These are phyloP conservation scores for Ichneumoninae sp. DNA, from an alignment of 2,888 invertebrate species.

Conservation along the genomic window DNA sequence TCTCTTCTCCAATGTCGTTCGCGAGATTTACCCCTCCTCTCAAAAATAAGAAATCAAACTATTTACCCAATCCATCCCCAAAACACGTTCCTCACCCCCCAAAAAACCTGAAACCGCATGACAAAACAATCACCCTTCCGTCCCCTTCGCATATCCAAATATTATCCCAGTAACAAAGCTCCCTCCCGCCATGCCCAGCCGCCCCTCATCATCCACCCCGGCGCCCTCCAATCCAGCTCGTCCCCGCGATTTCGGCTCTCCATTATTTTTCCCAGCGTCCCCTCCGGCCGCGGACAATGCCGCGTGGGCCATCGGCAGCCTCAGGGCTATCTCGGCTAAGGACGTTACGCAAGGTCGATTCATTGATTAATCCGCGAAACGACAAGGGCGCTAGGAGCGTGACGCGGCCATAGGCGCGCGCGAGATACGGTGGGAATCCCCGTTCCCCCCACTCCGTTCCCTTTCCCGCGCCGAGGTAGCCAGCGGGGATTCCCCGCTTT, in stretches of 20 bases:
- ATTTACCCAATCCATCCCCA: too few species aligned
- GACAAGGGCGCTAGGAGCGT: constrained; percentile 54
- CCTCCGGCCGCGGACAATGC: not conserved
- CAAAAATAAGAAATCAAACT: too few species aligned
- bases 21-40: too few species aligned
- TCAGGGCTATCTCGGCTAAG: constrained; percentile 60
- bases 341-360: constrained; percentile 69
- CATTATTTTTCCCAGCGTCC: constrained; percentile 7
- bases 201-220: not conserved
- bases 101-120: too few species aligned
- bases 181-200: not conserved
- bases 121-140: too few species aligned
- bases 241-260: constrained; percentile 32
- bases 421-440: constrained; percentile 12
- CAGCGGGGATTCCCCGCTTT: constrained; percentile 25
- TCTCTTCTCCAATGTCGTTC: too few species aligned
- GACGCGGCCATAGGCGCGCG: constrained; percentile 18
- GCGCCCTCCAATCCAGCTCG: not conserved
- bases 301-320: not conserved
- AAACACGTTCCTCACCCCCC: too few species aligned
- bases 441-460: constrained; percentile 5
- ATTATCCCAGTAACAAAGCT: not conserved
- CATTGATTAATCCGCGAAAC: constrained; percentile 69
- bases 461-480: constrained; percentile 1
- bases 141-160: not conserved